A percentile compares a stretch with the other conserved stretches of the same genome.
Conservation (phyloP, 2,888 invertebrate species). For the Callimorpha dominula region DNA sequence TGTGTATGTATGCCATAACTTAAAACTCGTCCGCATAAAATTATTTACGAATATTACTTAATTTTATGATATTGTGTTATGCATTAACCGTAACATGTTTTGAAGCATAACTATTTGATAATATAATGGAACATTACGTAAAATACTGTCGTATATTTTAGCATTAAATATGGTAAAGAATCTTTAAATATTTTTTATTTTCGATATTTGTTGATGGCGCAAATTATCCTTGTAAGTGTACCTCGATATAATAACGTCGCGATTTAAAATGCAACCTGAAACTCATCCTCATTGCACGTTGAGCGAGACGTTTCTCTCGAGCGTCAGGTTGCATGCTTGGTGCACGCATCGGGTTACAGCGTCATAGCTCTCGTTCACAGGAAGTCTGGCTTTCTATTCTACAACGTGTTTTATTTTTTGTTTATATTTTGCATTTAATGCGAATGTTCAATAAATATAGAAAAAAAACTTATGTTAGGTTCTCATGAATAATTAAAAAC, state of each 20-base stretch:
- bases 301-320: constrained; percentile 51
- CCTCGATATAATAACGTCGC: neutral
- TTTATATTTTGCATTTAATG: neutral
- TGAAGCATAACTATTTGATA: constrained; percentile 9
- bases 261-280: constrained; percentile 2
- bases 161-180: neutral
- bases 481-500: neutral
- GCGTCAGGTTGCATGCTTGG: constrained; percentile 55
- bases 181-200: too few relatives aligned
- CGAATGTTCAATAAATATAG: neutral
- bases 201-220: too few relatives aligned
- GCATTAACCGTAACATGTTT: constrained; percentile 29
- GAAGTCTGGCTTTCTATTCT: constrained; percentile 23
- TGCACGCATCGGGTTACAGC: constrained; percentile 58
- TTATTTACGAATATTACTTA: constrained; percentile 32
- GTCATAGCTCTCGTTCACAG: constrained; percentile 37
- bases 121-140: constrained; percentile 10
- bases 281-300: constrained; percentile 14
- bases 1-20: constrained; percentile 14
- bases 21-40: constrained; percentile 28
- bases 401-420: neutral
- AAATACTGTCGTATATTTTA: neutral
- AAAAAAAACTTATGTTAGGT: too few relatives aligned
- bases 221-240: neutral
- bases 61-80: constrained; percentile 35